Base-by-base conservation (phyloP, 2,113 vertebrate genomes). In the Ammodytes dubius region DNA sequence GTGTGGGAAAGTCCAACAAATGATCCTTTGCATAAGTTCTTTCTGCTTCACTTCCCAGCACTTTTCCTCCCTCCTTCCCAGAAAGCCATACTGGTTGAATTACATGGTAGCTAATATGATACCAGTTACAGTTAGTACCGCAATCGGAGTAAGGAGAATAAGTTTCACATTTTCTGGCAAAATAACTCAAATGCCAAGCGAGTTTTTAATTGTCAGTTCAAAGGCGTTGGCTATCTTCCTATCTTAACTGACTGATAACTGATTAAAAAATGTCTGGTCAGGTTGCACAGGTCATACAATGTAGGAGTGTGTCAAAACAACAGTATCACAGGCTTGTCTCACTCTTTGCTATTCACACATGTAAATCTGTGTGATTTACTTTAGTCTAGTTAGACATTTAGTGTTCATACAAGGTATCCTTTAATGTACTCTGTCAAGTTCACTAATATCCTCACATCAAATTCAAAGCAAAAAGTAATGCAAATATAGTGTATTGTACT, bases 221-320 rank as follows among this genome's bases (percentile, higher is more conserved):
- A 66, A 77, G 0, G 53, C 37, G 39, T 14, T 11, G 2, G 3
- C 61, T 65, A 66, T 45, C 19, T 58, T 50, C 19, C 35, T 10
- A 0, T 11, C 2, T 2, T 27, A 2, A 27, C 27, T 27, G 27
- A 27, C 1, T 27, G 27, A 27, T 57, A 67, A 12, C 63, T 72
- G 17, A 77, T 56, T 13, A 57, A 11, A 6, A 61, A 74, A 72
- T 46, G 53, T 54, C 59, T 74, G 50, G 65, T 84, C 65, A 60
- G 64, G 11, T n/a, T 56, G 19, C 1, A 27, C 35, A 50, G 12
- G 35, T 69, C 17, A 43, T 17, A n/a, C 0, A 59, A 27, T 27
- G 47, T 39, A 52, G 10, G 19, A 65, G 67, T n/a, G 53, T 9
- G 7, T 47, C 4, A 35, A 40, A 53, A 53, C 49, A 77, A 39